Evolutionary conservation across 2,113 vertebrate genomes (phyloP).

Genomic region (Peromyscus leucopus): DNA sequence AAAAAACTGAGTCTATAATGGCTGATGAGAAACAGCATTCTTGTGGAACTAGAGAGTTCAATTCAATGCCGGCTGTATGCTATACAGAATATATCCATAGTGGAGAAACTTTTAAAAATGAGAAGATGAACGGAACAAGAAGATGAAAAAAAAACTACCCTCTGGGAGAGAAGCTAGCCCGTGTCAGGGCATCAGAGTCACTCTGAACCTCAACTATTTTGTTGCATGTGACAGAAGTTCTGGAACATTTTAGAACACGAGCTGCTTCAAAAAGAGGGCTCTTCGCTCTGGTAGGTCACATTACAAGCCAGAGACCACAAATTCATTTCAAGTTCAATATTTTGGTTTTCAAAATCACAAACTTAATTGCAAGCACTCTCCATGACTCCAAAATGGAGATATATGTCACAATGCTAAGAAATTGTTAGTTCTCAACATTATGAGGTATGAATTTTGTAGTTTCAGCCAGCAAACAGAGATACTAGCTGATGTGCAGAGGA

Average conservation of each 20-base stretch:
- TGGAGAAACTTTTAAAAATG: background rate
- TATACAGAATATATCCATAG: background rate
- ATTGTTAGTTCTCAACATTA: slow-evolving; percentile 59
- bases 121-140: background rate
- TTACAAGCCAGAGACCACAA: slow-evolving; percentile 69
- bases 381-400: slow-evolving; percentile 49
- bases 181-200: background rate
- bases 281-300: slow-evolving; percentile 62
- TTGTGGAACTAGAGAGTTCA: background rate
- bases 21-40: slow-evolving; percentile 46
- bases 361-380: slow-evolving; percentile 72
- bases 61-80: background rate
- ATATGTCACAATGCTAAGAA: slow-evolving; percentile 72
- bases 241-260: slow-evolving; percentile 59
- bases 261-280: slow-evolving; percentile 41
- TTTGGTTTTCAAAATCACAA: slow-evolving; percentile 76
- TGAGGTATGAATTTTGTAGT: slow-evolving; percentile 53
- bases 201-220: background rate
- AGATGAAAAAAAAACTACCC: background rate
- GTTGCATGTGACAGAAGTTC: background rate
- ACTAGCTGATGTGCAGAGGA: slow-evolving; percentile 18
- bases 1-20: slow-evolving; percentile 32
- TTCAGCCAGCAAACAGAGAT: slow-evolving; percentile 66
- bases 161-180: background rate
- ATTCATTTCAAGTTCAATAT: slow-evolving; percentile 65